Base-by-base conservation (phyloP, 2,113 vertebrate species). In the Melanotaenia duboulayi region DNA sequence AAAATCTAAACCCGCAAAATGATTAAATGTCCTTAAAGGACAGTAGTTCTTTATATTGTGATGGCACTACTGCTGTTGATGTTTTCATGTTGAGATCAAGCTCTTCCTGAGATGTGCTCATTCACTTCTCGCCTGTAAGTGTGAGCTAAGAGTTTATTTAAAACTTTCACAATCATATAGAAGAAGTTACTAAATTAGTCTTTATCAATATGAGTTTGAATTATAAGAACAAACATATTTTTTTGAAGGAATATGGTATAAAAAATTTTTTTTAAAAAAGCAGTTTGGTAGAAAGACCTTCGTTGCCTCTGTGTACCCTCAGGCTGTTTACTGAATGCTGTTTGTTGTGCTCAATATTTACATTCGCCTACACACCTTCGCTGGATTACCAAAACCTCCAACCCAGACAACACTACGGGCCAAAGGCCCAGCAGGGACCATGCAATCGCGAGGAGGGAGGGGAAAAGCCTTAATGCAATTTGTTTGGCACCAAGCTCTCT, bases 331-430 rank as follows among this genome's bases (percentile, higher is more conserved):
- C 78, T 58, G 79, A 81, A 74, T 37, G n/a, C 54, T 80, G 80
- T 76, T 85, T 77, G 80, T 84, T 82, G 65, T 76, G 63, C 73
- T 81, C 82, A 79, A 82, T 88, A 86, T 90, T 91, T 90, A 84
- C 76, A 82, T 89, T 75, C 65, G 23, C 87, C 79, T 74, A 77
- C 74, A 73, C 71, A 67, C 73, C 61, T 79, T 85, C 84, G 84
- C 85, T 79, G 81, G 83, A 87, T 90, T 91, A 89, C 83, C 63
- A 55, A 64, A 89, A 86, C 63, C 85, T 74, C 87, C 65, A 65
- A 73, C 71, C 70, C 51, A n/a, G 50, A 74, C 68, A 74, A 35
- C 76, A 79, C 80, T 72, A 71, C 62, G 6, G 78, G 74, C 81
- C 81, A 82, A 82, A 82, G 81, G 57, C 74, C 77, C 74, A 42